Evolutionary conservation across 2,888 invertebrate species (phyloP).

Genomic region (Amphipoea oculea): DNA sequence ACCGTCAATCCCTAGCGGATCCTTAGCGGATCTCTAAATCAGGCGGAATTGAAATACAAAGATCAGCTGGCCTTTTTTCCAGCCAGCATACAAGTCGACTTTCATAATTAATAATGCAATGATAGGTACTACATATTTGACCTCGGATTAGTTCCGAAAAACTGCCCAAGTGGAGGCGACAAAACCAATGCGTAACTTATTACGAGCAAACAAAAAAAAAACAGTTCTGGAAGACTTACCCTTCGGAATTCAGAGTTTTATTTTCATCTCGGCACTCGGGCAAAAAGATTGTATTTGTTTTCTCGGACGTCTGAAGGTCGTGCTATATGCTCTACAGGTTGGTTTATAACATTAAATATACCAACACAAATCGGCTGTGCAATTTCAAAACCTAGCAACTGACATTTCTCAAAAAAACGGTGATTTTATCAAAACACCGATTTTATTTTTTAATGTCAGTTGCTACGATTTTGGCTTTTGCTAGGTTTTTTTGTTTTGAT

Average conservation of each 20-base stretch:
- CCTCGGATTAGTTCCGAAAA: conserved; percentile 1
- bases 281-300: background rate
- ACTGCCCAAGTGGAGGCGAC: background rate
- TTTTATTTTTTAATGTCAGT: too few relatives aligned
- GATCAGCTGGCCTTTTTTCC: background rate
- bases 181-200: conserved; percentile 12
- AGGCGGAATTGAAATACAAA: background rate
- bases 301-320: background rate
- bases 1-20: too few relatives aligned
- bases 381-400: too few relatives aligned
- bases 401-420: too few relatives aligned
- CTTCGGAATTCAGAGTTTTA: conserved; percentile 12
- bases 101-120: background rate
- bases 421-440: too few relatives aligned
- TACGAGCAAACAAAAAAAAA: background rate
- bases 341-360: background rate
- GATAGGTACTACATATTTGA: background rate
- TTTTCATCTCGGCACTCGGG: conserved; percentile 5
- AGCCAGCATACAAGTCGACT: background rate
- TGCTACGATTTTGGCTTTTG: too few relatives aligned
- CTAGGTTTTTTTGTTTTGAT: too few relatives aligned
- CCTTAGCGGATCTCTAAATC: too few relatives aligned
- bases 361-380: background rate
- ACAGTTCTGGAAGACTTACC: background rate
- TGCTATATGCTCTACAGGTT: background rate